phyloP scores from a whole-genome alignment of 2,797 vertebrate species.

The Glossophaga mutica region DNA sequence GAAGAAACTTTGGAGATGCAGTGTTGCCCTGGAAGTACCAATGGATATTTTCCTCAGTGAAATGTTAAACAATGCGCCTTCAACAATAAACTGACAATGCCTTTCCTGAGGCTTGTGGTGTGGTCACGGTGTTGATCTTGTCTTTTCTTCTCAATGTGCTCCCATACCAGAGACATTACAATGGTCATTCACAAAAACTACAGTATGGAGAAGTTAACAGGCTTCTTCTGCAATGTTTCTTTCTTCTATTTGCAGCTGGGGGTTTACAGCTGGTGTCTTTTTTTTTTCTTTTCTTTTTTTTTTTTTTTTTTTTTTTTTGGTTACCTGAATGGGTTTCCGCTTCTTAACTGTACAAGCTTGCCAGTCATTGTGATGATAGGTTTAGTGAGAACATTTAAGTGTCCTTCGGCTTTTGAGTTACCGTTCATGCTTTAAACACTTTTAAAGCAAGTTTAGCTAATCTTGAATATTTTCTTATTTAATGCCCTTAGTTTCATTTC shows the following conservation, averaged over 20 bases:
- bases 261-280: constrained; percentile 62
- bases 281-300: neutral
- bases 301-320: neutral
- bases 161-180: constrained; percentile 66
- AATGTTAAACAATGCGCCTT: constrained; percentile 65
- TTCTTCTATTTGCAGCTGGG: constrained; percentile 70
- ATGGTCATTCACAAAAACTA: constrained; percentile 76
- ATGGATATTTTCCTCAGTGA: constrained; percentile 55
- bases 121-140: constrained; percentile 71
- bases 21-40: constrained; percentile 52
- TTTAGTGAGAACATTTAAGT: constrained; percentile 54
- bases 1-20: constrained; percentile 33
- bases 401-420: constrained; percentile 34
- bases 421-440: constrained; percentile 15
- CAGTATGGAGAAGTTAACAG: constrained; percentile 61
- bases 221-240: constrained; percentile 51
- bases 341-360: constrained; percentile 54
- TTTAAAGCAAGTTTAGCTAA: constrained; percentile 40
- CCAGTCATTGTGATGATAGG: constrained; percentile 1
- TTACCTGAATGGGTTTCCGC: constrained; percentile 71
- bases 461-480: neutral
- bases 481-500: neutral
- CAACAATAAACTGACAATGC: constrained; percentile 63
- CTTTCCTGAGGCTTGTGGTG: constrained; percentile 66
- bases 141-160: constrained; percentile 74